A percentile compares a stretch with the other conserved stretches of the same genome.
These are phyloP conservation scores for Drosophila pandora DNA, from an alignment of 1,140 invertebrate genomes.

Conservation along the genomic window DNA sequence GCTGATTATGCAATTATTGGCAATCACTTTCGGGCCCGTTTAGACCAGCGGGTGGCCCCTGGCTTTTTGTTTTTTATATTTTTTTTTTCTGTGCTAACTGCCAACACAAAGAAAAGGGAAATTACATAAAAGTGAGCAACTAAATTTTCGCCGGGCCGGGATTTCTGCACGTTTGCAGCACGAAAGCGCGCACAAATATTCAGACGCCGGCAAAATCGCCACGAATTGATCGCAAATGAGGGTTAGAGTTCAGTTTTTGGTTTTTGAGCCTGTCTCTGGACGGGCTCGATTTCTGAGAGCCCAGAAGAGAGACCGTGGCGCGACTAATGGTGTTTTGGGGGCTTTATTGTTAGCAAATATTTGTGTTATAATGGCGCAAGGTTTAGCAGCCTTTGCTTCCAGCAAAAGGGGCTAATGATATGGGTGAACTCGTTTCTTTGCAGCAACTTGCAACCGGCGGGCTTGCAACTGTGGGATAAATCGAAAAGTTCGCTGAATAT, in stretches of 20 bases:
- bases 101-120: conserved; percentile 73
- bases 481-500: neutral
- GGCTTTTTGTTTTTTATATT: conserved; percentile 32
- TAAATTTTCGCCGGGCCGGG: conserved; percentile 67
- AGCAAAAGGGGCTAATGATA: conserved; percentile 66
- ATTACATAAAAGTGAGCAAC: conserved; percentile 82
- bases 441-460: neutral
- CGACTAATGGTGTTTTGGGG: conserved; percentile 69
- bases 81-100: conserved; percentile 10
- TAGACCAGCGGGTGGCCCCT: conserved; percentile 71
- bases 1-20: conserved; percentile 80
- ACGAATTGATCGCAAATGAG: conserved; percentile 82
- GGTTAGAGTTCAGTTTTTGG: conserved; percentile 69
- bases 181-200: conserved; percentile 69
- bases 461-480: conserved; percentile 8
- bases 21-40: conserved; percentile 80
- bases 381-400: conserved; percentile 46
- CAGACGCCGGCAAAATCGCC: conserved; percentile 74
- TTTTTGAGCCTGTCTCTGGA: conserved; percentile 7
- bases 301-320: conserved; percentile 12
- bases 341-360: conserved; percentile 80
- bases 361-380: conserved; percentile 81
- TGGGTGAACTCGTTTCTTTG: conserved; percentile 66
- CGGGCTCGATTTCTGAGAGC: conserved; percentile 3
- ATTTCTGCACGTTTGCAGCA: conserved; percentile 76